Percentiles rank a stretch among this genome's conserved stretches.
phyloP scores from a whole-genome alignment of 2,888 invertebrate genomes.

The Amiota minor region DNA sequence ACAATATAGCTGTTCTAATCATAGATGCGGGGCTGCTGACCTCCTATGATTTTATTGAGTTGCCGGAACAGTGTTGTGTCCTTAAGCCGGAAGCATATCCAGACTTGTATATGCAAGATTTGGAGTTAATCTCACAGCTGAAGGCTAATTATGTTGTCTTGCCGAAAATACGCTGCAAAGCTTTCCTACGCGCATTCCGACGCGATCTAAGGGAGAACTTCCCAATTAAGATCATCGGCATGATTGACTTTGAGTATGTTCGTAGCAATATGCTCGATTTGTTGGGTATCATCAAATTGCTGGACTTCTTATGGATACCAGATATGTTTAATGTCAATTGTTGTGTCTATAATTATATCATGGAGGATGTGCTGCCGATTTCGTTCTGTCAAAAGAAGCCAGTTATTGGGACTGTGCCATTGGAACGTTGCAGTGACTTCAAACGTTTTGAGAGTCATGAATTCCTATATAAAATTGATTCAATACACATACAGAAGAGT shows the following conservation, averaged over 20 bases:
- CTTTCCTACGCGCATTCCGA: conserved; percentile 57
- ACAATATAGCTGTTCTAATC: conserved; percentile 61
- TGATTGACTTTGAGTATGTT: conserved; percentile 62
- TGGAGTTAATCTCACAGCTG: conserved; percentile 53
- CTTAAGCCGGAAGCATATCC: conserved; percentile 45
- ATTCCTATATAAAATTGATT: conserved; percentile 65
- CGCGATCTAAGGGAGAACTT: conserved; percentile 42
- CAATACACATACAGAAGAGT: conserved; percentile 71
- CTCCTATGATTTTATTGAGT: conserved; percentile 66
- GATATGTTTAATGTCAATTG: conserved; percentile 58
- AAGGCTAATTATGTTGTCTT: conserved; percentile 65
- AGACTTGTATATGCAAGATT: conserved; percentile 55
- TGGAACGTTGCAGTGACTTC: conserved; percentile 69
- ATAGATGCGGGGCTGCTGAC: conserved; percentile 58
- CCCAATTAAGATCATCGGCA: conserved; percentile 61
- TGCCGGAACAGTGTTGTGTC: conserved; percentile 65
- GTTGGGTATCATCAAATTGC: conserved; percentile 60
- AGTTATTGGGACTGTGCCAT: conserved; percentile 68
- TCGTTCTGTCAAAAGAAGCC: conserved; percentile 63
- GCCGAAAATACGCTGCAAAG: conserved; percentile 60
- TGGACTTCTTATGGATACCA: conserved; percentile 69
- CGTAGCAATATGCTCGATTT: conserved; percentile 65
- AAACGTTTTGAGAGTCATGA: conserved; percentile 66
- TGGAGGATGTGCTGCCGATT: conserved; percentile 62
- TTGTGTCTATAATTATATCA: conserved; percentile 55